Conservation (phyloP, 2,113 vertebrate genomes). For the Oreotrochilus melanogaster region DNA sequence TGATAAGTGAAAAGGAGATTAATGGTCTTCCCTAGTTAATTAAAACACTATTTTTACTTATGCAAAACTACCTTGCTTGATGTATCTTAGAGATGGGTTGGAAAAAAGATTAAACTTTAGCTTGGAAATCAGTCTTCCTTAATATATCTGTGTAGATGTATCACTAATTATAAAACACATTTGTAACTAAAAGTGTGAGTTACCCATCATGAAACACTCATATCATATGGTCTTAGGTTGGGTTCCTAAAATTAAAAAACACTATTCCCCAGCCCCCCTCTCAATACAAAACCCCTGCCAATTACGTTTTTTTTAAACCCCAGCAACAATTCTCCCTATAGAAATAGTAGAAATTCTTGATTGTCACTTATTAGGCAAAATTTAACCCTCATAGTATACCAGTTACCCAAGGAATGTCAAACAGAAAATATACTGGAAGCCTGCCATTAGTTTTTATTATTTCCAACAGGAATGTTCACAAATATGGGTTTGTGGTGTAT, state of each 20-base stretch:
- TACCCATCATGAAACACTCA: not conserved
- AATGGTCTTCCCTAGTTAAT: not conserved
- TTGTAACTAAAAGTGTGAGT: not conserved
- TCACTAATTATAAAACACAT: not conserved
- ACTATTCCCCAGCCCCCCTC: not conserved
- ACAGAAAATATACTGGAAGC: not conserved
- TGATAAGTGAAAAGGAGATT: not conserved
- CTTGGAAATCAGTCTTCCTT: not conserved
- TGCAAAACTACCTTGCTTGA: not conserved
- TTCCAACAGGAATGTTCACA: slow-evolving; percentile 23
- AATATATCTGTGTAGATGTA: not conserved
- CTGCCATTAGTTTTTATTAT: slow-evolving; percentile 1
- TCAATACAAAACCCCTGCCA: not conserved
- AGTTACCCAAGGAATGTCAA: not conserved
- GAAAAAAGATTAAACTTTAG: not conserved
- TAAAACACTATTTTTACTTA: not conserved
- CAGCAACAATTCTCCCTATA: not conserved
- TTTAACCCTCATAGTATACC: not conserved
- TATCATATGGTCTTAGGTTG: not conserved
- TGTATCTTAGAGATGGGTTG: not conserved
- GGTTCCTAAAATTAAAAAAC: not conserved
- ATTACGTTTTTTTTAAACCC: not conserved
- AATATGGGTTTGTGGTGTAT: not conserved
- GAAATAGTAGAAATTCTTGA: not conserved
- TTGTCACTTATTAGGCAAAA: not conserved